Percentiles rank a stretch among this genome's conserved stretches.
Conservation (phyloP, 2,888 invertebrate species). For the Mesodorylaimus sp. region DNA sequence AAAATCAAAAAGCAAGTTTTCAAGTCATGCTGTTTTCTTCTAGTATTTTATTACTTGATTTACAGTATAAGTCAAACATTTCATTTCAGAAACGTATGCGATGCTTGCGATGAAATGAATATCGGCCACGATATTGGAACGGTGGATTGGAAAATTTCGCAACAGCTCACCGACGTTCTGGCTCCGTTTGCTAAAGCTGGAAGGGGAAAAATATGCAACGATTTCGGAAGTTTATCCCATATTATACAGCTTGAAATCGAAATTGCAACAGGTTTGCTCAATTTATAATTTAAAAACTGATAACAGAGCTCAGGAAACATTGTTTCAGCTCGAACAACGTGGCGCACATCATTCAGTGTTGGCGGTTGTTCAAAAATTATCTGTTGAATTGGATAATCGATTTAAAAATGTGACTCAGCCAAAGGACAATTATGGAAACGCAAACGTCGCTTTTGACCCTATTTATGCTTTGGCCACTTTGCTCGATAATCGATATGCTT, state of each 20-base stretch:
- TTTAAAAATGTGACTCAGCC: neutral
- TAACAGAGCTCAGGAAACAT: neutral
- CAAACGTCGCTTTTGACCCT: neutral
- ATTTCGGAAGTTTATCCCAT: neutral
- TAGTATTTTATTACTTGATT: too few species aligned
- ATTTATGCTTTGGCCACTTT: neutral
- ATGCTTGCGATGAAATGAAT: neutral
- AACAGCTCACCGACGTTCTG: neutral
- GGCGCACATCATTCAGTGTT: neutral
- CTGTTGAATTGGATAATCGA: neutral
- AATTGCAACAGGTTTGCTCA: neutral
- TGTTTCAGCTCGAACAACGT: too few species aligned
- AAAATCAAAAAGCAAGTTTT: neutral
- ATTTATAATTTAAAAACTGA: too few species aligned
- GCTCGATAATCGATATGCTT: neutral
- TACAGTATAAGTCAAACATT: too few species aligned
- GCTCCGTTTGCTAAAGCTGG: neutral
- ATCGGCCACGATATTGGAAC: neutral
- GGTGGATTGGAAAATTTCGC: neutral
- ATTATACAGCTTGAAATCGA: neutral
- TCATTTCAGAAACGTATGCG: too few species aligned
- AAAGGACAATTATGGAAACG: too few species aligned
- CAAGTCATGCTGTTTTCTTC: too few species aligned
- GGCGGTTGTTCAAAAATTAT: neutral
- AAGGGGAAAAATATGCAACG: neutral